Conservation (phyloP, 2,888 invertebrate genomes). For the Pseudanteris insignis region DNA sequence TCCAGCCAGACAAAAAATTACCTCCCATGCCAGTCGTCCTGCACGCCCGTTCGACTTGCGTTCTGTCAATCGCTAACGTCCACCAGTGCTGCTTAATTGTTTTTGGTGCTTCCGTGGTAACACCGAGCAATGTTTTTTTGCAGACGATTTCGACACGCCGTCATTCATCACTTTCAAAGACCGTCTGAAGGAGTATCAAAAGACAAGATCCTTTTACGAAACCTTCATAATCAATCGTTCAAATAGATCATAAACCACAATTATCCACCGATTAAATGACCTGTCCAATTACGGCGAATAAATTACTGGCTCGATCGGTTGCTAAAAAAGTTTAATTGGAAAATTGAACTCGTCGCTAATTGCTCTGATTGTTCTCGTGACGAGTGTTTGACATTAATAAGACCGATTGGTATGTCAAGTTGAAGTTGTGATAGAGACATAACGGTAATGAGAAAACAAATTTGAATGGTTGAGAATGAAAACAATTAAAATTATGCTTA, state of each 20-base stretch:
- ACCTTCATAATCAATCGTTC: conserved; percentile 4
- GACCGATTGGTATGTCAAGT: too few species aligned
- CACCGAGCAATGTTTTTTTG: conserved; percentile 11
- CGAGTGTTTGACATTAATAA: conserved; percentile 5
- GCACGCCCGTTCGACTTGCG: too few species aligned
- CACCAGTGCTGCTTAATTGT: background rate
- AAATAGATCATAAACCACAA: conserved; percentile 15
- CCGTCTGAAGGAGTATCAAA: background rate
- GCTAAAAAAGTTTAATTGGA: conserved; percentile 20
- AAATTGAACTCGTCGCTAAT: conserved; percentile 22
- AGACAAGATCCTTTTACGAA: conserved; percentile 10
- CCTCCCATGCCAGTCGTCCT: too few species aligned
- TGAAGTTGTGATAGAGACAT: too few species aligned
- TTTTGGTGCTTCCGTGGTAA: conserved; percentile 2
- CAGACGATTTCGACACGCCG: conserved; percentile 23
- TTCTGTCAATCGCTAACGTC: too few species aligned
- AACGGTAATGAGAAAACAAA: too few species aligned
- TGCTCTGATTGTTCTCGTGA: conserved; percentile 19
- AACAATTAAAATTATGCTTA: too few species aligned
- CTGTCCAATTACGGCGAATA: conserved; percentile 17
- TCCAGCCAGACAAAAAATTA: background rate
- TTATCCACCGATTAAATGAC: conserved; percentile 16
- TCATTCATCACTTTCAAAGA: conserved; percentile 25
- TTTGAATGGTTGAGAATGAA: too few species aligned
- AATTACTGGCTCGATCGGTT: conserved; percentile 6